These are phyloP conservation scores for Sarotherodon lohbergeri DNA, from an alignment of 2,113 vertebrate species.

Conservation along the genomic window DNA sequence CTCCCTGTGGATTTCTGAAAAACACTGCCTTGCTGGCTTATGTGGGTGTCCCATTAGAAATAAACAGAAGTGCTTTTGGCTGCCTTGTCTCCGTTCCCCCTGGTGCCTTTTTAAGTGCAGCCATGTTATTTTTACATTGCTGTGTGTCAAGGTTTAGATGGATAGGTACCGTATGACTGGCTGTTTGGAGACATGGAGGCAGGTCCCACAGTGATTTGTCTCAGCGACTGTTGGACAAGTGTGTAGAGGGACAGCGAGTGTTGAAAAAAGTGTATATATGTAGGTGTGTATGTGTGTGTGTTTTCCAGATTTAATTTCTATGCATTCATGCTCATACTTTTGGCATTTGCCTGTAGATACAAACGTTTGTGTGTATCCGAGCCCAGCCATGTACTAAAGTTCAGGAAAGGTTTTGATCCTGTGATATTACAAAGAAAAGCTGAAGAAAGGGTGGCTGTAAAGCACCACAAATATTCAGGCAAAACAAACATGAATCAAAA, in stretches of 20 bases:
- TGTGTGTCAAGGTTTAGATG: conserved; percentile 46
- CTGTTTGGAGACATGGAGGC: conserved; percentile 37
- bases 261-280: neutral
- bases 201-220: conserved; percentile 54
- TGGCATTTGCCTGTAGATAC: neutral
- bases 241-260: neutral
- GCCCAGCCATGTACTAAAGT: neutral
- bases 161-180: conserved; percentile 35
- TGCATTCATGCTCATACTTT: neutral
- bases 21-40: conserved; percentile 17
- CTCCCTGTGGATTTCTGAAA: conserved; percentile 39
- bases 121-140: conserved; percentile 57
- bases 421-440: neutral
- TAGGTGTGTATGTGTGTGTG: neutral
- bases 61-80: conserved; percentile 54
- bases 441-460: neutral
- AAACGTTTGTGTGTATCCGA: neutral
- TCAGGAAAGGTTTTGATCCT: neutral
- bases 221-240: conserved; percentile 4
- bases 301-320: conserved; percentile 5
- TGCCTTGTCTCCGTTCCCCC: conserved; percentile 41
- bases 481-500: neutral
- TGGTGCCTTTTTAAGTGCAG: conserved; percentile 55
- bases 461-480: neutral
- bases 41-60: conserved; percentile 57